Evolutionary conservation across 2,113 vertebrate species (phyloP), one percentile per base, ranked within the genome.

Genomic region (Pelecanus crispus): DNA sequence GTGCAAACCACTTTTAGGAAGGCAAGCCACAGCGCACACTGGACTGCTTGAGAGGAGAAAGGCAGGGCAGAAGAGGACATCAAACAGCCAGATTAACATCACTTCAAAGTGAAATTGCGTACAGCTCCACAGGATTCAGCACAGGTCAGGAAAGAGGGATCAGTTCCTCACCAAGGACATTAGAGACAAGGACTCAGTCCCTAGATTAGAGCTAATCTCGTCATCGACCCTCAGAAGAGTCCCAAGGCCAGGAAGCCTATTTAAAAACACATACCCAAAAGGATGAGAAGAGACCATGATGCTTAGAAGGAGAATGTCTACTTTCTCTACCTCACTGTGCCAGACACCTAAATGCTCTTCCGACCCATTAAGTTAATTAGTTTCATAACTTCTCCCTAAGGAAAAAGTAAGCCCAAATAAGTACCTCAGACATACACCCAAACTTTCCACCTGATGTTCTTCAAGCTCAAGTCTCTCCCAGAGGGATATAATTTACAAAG

Each of bases 311-410:
- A 92, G 17, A 28, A 68, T 62, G 17, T 15, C 53, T 82, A 11
- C 74, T 67, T 81, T 77, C 49, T 75, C 70, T 40, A 0, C 44
- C 61, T 81, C 0, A 0, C 70, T 50, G n/a, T 78, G 87, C 78
- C 90, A 96, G 66, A 65, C 91, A 93, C 53, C 61, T 79, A 74
- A 75, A 72, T 25, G 53, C 53, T 91, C 67, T 89, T 91, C 81
- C 6, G 1, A 77, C 26, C 65, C 74, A 75, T 62, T 79, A 73
- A 93, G 55, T 73, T 82, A 90, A 92, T 89, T 87, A 95, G 62
- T 53, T 95, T 66, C 71, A 25, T 90, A 90, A 93, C 50, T 87
- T 92, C 74, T 95, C 84, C 86, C 81, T 25, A 66, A 83, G 78
- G 78, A 71, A 82, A 67, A 88, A 36, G 40, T 29, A 87, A 90